Evolutionary conservation across 2,113 vertebrate species (phyloP).

Genomic region (Hystrix brachyura): DNA sequence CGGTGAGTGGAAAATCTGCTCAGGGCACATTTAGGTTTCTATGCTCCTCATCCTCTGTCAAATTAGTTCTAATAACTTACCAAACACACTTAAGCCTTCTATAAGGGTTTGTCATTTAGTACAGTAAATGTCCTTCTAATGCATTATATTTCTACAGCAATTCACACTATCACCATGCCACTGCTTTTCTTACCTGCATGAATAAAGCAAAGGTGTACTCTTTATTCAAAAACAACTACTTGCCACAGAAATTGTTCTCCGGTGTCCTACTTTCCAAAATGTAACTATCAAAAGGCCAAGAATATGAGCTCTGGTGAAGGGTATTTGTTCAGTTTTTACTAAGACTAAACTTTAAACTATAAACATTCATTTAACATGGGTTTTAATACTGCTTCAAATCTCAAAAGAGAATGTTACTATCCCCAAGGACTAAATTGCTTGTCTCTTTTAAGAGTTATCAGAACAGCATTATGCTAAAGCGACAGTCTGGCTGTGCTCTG

Average conservation of each 20-base stretch:
- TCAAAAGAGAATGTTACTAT: slow-evolving; percentile 56
- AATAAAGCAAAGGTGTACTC: not conserved
- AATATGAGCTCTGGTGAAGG: not conserved
- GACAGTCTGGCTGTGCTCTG: slow-evolving; percentile 41
- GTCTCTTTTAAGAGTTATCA: slow-evolving; percentile 49
- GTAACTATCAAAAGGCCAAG: not conserved
- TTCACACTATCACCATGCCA: not conserved
- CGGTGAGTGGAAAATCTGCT: not conserved
- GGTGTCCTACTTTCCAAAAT: not conserved
- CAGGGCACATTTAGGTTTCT: not conserved
- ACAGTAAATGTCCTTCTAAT: not conserved
- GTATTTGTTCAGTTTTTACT: not conserved
- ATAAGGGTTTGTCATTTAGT: not conserved
- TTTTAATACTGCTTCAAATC: slow-evolving; percentile 35
- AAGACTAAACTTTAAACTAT: slow-evolving; percentile 44
- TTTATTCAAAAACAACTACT: slow-evolving; percentile 27
- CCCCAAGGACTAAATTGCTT: slow-evolving; percentile 43
- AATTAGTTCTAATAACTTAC: not conserved
- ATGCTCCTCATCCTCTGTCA: not conserved
- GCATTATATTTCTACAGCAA: not conserved
- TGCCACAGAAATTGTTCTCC: slow-evolving; percentile 7
- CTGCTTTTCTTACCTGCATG: not conserved
- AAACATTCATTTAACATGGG: slow-evolving; percentile 45
- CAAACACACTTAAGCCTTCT: not conserved
- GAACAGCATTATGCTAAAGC: not conserved